Base-by-base conservation (phyloP, 1,140 invertebrate genomes). In the Temnothorax curvispinosus region DNA sequence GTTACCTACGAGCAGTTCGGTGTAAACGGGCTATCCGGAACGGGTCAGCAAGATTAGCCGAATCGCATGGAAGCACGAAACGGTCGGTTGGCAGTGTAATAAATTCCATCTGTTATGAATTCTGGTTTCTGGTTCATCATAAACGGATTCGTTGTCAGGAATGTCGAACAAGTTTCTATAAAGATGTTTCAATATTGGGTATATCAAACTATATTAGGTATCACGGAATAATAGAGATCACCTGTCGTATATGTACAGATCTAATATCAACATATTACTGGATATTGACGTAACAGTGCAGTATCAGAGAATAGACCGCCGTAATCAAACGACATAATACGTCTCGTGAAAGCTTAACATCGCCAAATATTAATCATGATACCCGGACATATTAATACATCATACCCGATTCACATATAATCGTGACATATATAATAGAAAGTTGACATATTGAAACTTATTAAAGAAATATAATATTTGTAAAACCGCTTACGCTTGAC, bases 41-140 rank as follows among this genome's bases (percentile, higher is more conserved):
- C 85, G 52, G 85, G 77, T 89, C 85, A 77, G 85, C 88, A 32
- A 87, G 88, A 90, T 90, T 90, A 90, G 89, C 88, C 72, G 88
- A 80, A 90, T 90, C 88, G 60, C 77, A 21, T 58, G 62, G 41
- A 76, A 71, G 76, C 88, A 89, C 88, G 88, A 71, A 89, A 56
- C 54, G 76, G 75, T 74, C 54, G 87, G 78, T 71, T 54, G 88
- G 78, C 67, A 76, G 52, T 27, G 52, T 74, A 60, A 58, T 82
- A 60, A 60, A 74, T 38, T 65, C 47, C 58, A 74, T 74, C 67
- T 89, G 88, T 89, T 89, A 89, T 89, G 88, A 89, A 89, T 89
- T 82, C 13, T 74, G 67, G 18, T 82, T 69, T 47, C 67, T 44
- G 27, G 52, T 41, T 47, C 78, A 52, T 82, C 54, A 74, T 82